Evolutionary conservation across 2,888 invertebrate species (phyloP).

Genomic region (Lysandra bellargus): DNA sequence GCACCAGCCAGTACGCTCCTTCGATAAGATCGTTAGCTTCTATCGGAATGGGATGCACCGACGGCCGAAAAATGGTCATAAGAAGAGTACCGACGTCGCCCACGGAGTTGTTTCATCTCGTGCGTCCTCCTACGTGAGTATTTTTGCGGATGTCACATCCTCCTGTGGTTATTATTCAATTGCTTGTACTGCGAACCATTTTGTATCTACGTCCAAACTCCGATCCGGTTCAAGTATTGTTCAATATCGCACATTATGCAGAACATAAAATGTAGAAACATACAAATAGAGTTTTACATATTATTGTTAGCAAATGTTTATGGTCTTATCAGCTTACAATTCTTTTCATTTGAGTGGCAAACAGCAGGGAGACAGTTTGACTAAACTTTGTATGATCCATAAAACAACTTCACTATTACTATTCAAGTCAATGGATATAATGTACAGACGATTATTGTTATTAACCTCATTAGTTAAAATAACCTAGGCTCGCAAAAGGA

Average conservation of each 20-base stretch:
- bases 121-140: constrained; percentile 91
- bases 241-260: neutral
- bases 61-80: constrained; percentile 92
- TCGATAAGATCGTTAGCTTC: constrained; percentile 90
- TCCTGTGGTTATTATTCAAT: constrained; percentile 72
- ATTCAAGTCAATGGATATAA: neutral
- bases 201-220: constrained; percentile 21
- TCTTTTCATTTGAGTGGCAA: neutral
- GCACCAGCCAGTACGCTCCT: constrained; percentile 83
- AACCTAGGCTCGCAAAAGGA: neutral
- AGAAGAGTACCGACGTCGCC: constrained; percentile 91
- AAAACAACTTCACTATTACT: neutral
- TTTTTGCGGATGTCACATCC: constrained; percentile 63
- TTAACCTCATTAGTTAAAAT: neutral
- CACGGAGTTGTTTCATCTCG: constrained; percentile 91
- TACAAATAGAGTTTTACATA: neutral
- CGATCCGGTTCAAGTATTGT: neutral
- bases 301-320: neutral
- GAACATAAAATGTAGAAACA: neutral
- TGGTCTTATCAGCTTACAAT: neutral
- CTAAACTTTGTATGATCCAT: neutral
- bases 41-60: constrained; percentile 93
- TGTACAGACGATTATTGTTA: neutral
- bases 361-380: no score
- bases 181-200: constrained; percentile 53